Evolutionary conservation across 92 coral and sea anemone species (phyloP), one percentile per base, ranked within the genome.

Genomic region (Phymanthus crucifer): DNA sequence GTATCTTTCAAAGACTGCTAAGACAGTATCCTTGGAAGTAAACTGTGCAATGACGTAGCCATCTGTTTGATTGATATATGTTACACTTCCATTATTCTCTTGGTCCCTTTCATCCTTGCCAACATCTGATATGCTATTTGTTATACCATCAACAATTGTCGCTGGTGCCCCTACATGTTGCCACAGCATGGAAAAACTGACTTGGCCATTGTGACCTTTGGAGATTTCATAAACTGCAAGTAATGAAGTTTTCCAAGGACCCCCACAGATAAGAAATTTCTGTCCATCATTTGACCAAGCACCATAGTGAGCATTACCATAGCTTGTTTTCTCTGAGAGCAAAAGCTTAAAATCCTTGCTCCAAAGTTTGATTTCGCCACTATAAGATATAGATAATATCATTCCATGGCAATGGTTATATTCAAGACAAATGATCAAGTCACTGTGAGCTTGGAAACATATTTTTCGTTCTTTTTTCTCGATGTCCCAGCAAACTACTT

Each of bases 341-440:
- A 84, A 68, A 19, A 81, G 58, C 43, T 83, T 57, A 78, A 87
- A 87, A 29, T 81, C 71, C 58, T 89, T 77, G 69, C 78, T 80
- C 97, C 97, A 92, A 12, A 92, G 80, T 66, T 92, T 92, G 70
- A 92, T 86, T 76, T 92, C 97, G 13, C 91, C 97, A 72, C 87
- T 83, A 68, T 87, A 92, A 2, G 91, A 87, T 1, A 88, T 88
- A 3, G 93, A 81, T 24, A 92, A 70, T 33, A 90, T 45, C 16
- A 79, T 40, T 11, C 78, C 70, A 26, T 75, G 68, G 45, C 54
- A 76, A 52, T 70, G 18, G 40, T 89, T 92, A 76, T 92, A 78
- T n/a, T 87, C 82, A 88, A 92, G 84, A 19, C 90, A 82, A 13
- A 93, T 90, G 29, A 92, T 89, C 48, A 92, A 81, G 64, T 92